Conservation (phyloP, 1,140 invertebrate species). For the Saccostrea cuccullata region DNA sequence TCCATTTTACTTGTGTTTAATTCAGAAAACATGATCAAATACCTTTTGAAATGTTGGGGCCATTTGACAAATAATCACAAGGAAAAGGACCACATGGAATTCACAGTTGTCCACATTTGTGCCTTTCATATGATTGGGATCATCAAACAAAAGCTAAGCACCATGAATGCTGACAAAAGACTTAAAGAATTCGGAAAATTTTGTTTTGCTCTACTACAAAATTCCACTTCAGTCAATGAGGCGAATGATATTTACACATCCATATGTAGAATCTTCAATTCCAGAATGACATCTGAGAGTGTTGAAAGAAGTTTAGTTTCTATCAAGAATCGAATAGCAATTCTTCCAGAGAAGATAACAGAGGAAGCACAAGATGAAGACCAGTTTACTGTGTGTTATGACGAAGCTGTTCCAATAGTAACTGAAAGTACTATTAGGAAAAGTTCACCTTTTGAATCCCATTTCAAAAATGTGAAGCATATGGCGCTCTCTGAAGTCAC, state of each 20-base stretch:
- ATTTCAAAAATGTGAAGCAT: neutral
- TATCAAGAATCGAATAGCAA: neutral
- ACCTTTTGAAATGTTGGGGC: neutral
- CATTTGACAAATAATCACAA: neutral
- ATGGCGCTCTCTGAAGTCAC: neutral
- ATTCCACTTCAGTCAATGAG: neutral
- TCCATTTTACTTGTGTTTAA: slow-evolving; percentile 20
- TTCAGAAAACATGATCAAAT: neutral
- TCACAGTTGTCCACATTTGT: neutral
- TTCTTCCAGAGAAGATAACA: neutral
- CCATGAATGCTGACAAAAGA: neutral
- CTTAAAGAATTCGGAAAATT: neutral
- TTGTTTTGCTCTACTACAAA: neutral
- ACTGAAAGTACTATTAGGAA: neutral
- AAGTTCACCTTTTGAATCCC: neutral
- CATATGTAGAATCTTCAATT: neutral
- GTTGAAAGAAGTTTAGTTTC: neutral
- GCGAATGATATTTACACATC: neutral
- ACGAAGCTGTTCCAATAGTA: neutral
- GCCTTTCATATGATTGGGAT: neutral
- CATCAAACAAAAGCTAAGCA: neutral
- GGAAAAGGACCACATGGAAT: neutral
- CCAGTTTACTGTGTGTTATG: neutral
- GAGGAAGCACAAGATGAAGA: neutral
- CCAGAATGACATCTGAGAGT: neutral